These are phyloP conservation scores for Leptopilina myrica DNA, from an alignment of 2,888 invertebrate genomes.

Conservation along the genomic window DNA sequence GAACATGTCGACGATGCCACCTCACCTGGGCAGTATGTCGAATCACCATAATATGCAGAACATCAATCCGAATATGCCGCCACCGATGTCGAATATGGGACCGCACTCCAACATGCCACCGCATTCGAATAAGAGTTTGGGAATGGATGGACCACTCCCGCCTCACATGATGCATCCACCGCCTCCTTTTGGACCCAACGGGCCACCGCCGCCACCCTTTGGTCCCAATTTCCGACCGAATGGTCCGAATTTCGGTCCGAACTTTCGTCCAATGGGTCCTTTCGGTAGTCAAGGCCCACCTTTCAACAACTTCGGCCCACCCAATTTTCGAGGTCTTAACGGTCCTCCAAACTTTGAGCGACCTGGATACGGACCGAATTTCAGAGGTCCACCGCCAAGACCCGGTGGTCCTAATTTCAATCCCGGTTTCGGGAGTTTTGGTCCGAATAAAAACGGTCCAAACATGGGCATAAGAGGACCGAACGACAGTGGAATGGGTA, in stretches of 20 bases:
- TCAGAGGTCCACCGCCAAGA: slow-evolving; percentile 63
- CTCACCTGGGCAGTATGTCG: slow-evolving; percentile 51
- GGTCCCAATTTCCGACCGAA: slow-evolving; percentile 67
- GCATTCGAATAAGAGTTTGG: slow-evolving; percentile 61
- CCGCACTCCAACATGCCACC: slow-evolving; percentile 64
- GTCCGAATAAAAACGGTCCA: slow-evolving; percentile 45
- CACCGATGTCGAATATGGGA: slow-evolving; percentile 62
- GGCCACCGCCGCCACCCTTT: slow-evolving; percentile 67
- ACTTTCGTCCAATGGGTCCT: slow-evolving; percentile 69
- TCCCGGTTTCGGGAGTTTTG: slow-evolving; percentile 49
- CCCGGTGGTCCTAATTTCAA: slow-evolving; percentile 51
- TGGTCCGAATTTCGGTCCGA: slow-evolving; percentile 70
- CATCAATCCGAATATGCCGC: slow-evolving; percentile 69
- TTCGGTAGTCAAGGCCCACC: slow-evolving; percentile 64
- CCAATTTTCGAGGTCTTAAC: slow-evolving; percentile 69
- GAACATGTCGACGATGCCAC: slow-evolving; percentile 59
- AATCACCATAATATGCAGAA: slow-evolving; percentile 64
- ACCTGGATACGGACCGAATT: slow-evolving; percentile 68
- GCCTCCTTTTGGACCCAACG: slow-evolving; percentile 70
- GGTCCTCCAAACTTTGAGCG: slow-evolving; percentile 70
- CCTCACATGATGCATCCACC: slow-evolving; percentile 71
- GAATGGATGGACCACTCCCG: slow-evolving; percentile 65
- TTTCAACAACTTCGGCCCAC: slow-evolving; percentile 62
- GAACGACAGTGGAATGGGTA: slow-evolving; percentile 46
- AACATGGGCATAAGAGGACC: slow-evolving; percentile 48